Evolutionary conservation across 2,888 invertebrate genomes (phyloP).

Genomic region (Agriopis marginaria): DNA sequence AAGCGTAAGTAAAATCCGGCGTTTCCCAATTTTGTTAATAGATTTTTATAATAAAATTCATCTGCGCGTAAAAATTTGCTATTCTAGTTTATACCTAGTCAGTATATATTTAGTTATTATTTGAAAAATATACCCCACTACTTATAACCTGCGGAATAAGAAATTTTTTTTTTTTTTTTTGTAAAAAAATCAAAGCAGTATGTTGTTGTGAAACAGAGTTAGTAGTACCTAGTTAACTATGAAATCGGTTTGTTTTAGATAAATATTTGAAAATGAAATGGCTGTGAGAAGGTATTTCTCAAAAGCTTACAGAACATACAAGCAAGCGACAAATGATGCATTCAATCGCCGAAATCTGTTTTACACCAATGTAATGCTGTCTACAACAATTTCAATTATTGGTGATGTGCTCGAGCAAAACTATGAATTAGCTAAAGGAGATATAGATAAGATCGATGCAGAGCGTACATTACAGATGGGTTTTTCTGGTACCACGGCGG

Average conservation of each 20-base stretch:
- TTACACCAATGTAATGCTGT: conserved; percentile 93
- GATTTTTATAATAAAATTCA: no score
- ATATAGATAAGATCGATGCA: conserved; percentile 85
- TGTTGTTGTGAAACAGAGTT: conserved; percentile 54
- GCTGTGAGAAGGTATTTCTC: conserved; percentile 65
- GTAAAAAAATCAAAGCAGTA: neutral
- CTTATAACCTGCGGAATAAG: no score
- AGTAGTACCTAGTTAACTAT: conserved; percentile 28
- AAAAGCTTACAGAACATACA: conserved; percentile 60
- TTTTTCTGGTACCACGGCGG: conserved; percentile 91
- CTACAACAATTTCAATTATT: conserved; percentile 90
- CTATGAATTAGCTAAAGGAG: conserved; percentile 88
- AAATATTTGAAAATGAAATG: conserved; percentile 52
- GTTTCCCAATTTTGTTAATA: neutral
- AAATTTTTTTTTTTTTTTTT: no score
- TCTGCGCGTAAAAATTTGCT: no score
- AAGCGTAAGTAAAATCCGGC: conserved; percentile 8
- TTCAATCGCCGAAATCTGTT: conserved; percentile 90
- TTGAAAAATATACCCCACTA: neutral
- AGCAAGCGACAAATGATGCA: conserved; percentile 65
- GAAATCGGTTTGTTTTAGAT: conserved; percentile 65
- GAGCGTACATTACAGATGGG: conserved; percentile 91
- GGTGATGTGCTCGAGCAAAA: conserved; percentile 94
- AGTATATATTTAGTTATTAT: neutral
- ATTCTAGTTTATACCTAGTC: neutral